phyloP scores from a whole-genome alignment of 2,113 vertebrate genomes.

The Butastur rufipennis region DNA sequence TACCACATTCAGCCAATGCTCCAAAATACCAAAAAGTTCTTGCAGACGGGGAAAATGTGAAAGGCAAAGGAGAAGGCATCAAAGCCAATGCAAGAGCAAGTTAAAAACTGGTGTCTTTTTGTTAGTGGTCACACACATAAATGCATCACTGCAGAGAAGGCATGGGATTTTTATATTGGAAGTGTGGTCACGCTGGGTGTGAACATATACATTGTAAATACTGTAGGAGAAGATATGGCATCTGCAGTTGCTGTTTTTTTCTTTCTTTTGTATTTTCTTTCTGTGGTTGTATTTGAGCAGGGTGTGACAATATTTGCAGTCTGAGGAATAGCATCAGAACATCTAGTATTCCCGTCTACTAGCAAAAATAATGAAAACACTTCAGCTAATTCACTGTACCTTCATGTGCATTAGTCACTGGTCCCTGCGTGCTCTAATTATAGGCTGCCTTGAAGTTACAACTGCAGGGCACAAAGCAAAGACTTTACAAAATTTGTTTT shows the following conservation, averaged over 20 bases:
- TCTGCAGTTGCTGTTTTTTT: not conserved
- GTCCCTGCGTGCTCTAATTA: not conserved
- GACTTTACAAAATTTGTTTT: not conserved
- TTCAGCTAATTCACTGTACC: not conserved
- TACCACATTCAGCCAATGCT: not conserved
- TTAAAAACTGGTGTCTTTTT: not conserved
- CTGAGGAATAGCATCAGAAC: not conserved
- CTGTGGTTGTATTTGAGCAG: not conserved
- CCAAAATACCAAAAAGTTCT: not conserved
- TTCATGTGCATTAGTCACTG: not conserved
- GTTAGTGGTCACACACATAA: not conserved
- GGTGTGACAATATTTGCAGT: slow-evolving; percentile 15
- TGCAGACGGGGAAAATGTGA: not conserved
- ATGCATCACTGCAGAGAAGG: not conserved
- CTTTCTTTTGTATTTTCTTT: slow-evolving; percentile 23
- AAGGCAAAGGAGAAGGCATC: not conserved
- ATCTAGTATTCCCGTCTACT: not conserved
- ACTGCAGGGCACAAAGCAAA: not conserved
- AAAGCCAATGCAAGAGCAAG: not conserved
- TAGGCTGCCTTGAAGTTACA: not conserved
- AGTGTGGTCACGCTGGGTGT: not conserved
- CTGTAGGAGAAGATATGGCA: not conserved
- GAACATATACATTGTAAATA: not conserved
- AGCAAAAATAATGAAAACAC: slow-evolving; percentile 19
- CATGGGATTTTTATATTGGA: not conserved